phyloP scores from a whole-genome alignment of 2,888 invertebrate species.

The Dinocampus coccinellae region DNA sequence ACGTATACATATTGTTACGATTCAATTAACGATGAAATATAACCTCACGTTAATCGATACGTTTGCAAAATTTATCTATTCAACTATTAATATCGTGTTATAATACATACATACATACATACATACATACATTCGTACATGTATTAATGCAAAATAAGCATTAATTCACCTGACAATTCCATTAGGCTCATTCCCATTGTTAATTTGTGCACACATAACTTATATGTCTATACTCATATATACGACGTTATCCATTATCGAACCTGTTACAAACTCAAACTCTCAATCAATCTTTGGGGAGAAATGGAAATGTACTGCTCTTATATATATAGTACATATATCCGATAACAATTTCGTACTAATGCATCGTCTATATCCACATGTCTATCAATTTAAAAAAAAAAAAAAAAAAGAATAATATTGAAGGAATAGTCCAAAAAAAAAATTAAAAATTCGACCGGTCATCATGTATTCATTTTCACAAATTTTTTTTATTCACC shows the following conservation, averaged over 20 bases:
- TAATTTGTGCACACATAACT: neutral
- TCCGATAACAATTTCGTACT: neutral
- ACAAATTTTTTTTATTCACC: too few relatives aligned
- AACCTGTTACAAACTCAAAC: neutral
- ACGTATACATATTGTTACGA: neutral
- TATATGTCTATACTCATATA: neutral
- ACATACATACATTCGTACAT: neutral
- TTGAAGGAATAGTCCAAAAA: too few relatives aligned
- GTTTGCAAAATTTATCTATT: too few relatives aligned
- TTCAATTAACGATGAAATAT: neutral
- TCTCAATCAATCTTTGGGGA: constrained; percentile 5
- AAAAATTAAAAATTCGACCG: neutral
- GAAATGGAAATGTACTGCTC: neutral
- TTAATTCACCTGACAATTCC: neutral
- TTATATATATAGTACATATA: neutral
- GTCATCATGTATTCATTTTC: neutral
- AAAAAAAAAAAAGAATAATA: neutral
- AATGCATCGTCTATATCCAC: neutral
- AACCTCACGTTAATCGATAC: too few relatives aligned
- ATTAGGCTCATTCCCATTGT: neutral
- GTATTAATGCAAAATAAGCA: neutral
- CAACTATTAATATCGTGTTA: too few relatives aligned
- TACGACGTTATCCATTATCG: neutral
- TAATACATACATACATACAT: neutral
- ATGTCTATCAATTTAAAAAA: neutral